Conservation (phyloP, 2,113 vertebrate species). For the Dasyurus viverrinus region DNA sequence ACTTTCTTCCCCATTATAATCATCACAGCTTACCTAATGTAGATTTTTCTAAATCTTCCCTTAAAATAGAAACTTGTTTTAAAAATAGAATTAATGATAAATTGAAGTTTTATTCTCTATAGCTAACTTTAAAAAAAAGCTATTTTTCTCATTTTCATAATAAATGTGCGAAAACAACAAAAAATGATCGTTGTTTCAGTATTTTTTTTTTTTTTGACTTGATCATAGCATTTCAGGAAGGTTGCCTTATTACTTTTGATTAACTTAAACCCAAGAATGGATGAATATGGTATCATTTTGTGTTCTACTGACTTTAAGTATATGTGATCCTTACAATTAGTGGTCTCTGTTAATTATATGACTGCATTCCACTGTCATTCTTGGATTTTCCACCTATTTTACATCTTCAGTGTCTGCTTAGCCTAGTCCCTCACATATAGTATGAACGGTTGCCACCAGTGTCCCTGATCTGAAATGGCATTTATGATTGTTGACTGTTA, state of each 20-base stretch:
- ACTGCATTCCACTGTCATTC: neutral
- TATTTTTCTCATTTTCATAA: slow-evolving; percentile 8
- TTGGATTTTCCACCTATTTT: neutral
- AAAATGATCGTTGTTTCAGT: slow-evolving; percentile 27
- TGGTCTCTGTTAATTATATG: neutral
- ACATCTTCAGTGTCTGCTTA: neutral
- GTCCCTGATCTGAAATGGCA: neutral
- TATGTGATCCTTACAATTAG: neutral
- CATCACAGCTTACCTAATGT: neutral
- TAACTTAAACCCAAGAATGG: neutral
- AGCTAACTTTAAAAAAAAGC: neutral
- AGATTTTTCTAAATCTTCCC: neutral
- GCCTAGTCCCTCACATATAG: neutral
- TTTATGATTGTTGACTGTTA: neutral
- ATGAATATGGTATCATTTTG: slow-evolving; percentile 11
- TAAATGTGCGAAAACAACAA: slow-evolving; percentile 42
- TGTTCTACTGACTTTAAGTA: neutral
- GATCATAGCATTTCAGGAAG: slow-evolving; percentile 1
- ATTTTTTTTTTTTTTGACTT: slow-evolving; percentile 13
- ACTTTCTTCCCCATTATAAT: neutral
- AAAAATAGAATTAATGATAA: slow-evolving; percentile 44
- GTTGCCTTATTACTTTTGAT: neutral
- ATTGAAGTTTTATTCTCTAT: slow-evolving; percentile 25
- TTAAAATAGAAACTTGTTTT: slow-evolving; percentile 45
- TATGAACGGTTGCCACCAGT: neutral